Evolutionary conservation across 2,113 vertebrate genomes (phyloP).

Genomic region (Embiotoca jacksoni): DNA sequence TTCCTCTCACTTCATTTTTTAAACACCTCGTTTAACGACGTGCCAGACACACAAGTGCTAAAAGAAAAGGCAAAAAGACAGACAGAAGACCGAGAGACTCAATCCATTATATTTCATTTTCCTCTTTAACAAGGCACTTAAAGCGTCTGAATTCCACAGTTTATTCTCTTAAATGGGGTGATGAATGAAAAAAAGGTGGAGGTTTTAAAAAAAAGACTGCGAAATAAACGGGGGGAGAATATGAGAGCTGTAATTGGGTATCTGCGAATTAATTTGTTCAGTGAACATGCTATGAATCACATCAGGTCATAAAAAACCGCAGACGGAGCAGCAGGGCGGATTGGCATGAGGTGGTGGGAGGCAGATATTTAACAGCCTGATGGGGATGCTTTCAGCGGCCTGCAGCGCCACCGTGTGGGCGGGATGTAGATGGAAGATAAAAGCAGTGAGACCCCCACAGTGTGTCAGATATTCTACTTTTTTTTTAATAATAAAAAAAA

Average conservation of each 20-base stretch:
- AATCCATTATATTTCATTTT: slow-evolving; percentile 29
- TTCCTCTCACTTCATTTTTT: slow-evolving; percentile 5
- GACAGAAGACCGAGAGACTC: neutral
- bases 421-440: too few relatives aligned
- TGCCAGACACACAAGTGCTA: slow-evolving; percentile 16
- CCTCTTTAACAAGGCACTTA: slow-evolving; percentile 42
- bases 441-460: too few relatives aligned
- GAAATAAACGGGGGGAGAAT: slow-evolving; percentile 28
- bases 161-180: slow-evolving; percentile 38
- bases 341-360: slow-evolving; percentile 28
- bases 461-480: neutral
- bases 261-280: slow-evolving; percentile 64
- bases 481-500: neutral
- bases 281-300: slow-evolving; percentile 64
- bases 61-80: neutral
- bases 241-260: slow-evolving; percentile 52
- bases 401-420: slow-evolving; percentile 68
- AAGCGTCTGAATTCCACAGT: slow-evolving; percentile 30
- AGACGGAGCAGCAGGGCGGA: slow-evolving; percentile 48
- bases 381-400: slow-evolving; percentile 2
- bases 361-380: slow-evolving; percentile 11
- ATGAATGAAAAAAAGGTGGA: slow-evolving; percentile 51
- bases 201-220: slow-evolving; percentile 35
- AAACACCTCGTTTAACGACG: slow-evolving; percentile 23
- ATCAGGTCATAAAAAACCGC: slow-evolving; percentile 51